Percentiles rank a stretch among this genome's conserved stretches.
Conservation (phyloP, 2,888 invertebrate genomes). For the Acholoe squamosa region DNA sequence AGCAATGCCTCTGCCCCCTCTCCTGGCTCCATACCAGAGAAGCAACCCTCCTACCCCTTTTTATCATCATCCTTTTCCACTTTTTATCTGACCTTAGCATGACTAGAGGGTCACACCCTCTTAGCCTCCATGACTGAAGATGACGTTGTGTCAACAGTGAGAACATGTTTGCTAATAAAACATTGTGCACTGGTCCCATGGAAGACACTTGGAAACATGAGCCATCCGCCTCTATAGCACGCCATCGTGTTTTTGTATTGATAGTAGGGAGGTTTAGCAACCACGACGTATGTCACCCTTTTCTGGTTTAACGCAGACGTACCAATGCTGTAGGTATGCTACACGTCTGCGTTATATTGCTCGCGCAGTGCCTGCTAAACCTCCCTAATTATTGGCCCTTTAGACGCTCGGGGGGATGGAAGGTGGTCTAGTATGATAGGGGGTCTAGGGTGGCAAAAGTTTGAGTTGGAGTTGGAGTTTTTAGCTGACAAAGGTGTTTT, state of each 20-base stretch:
- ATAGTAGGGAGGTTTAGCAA: no score
- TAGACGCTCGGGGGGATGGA: neutral
- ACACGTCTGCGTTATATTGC: no score
- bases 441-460: no score
- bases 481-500: no score
- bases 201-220: neutral
- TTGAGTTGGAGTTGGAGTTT: no score
- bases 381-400: constrained; percentile 15
- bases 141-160: neutral
- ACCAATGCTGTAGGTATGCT: no score
- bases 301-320: no score
- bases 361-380: no score
- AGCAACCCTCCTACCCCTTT: neutral
- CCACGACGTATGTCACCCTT: no score
- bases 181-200: constrained; percentile 2
- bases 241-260: constrained; percentile 23
- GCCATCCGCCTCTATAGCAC: neutral
- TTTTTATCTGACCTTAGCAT: neutral
- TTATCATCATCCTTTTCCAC: neutral
- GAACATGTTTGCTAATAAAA: constrained; percentile 44
- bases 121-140: neutral
- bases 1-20: neutral
- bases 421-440: neutral
- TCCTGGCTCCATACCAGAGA: neutral
- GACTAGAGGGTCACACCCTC: neutral